Evolutionary conservation across 2,888 invertebrate genomes (phyloP), one percentile per base, ranked within the genome.

Genomic region (Shargacucullia verbasci): DNA sequence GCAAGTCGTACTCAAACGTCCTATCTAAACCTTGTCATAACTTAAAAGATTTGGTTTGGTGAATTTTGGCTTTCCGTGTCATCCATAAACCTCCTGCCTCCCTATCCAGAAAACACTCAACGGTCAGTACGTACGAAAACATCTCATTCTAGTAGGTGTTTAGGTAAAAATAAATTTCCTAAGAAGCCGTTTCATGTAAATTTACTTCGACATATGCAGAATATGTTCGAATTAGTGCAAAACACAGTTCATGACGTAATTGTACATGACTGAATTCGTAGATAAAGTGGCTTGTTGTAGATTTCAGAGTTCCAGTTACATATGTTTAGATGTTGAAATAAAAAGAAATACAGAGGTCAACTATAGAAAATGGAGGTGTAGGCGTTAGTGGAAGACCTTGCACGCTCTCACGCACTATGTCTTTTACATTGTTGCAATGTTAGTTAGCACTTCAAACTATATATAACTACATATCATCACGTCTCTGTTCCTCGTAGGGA

Each of bases 301-400:
- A 44, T 25, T 31, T 15, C 37, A 31, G 6, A 43, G 25, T 8
- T 6, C 14, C 41, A 41, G 13, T 14, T 35, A 12, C 33, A 25
- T 25, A 6, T 2, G 7, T 14, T 15, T 25, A 12, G 14, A 25
- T n/a, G 35, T 44, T 6, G 11, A 37, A 33, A 47, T 37, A 34
- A 11, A 44, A 46, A 37, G 10, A 40, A 59, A 45, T 41, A 40
- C 8, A 44, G 37, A 67, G 44, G 60, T 48, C 60, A 25, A 0
- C 14, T 59, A 53, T 46, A 59, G 67, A 59, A 64, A 64, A 48
- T 59, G 35, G 12, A 27, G 20, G n/a, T 31, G 31, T 59, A 43
- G n/a, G 41, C 41, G 31, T 65, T 25, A 37, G 37, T 59, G 11
- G 44, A 34, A 48, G 48, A 59, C 54, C 67, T 67, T 64, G 48